Base-by-base conservation (phyloP, 2,888 invertebrate genomes). In the Apamea crenata region DNA sequence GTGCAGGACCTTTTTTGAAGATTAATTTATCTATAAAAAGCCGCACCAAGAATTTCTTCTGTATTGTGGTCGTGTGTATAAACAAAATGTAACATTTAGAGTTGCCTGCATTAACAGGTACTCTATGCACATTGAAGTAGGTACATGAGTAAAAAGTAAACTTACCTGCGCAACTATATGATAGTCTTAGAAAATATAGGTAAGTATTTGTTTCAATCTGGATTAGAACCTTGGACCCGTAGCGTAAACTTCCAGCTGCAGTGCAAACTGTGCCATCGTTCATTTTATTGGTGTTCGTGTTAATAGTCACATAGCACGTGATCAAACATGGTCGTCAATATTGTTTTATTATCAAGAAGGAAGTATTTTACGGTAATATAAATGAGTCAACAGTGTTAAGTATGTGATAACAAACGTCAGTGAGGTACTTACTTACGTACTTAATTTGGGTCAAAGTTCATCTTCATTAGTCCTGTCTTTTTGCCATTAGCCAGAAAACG, bases 1-100 rank as follows among this genome's bases (percentile, higher is more conserved):
- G 36, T 40, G 79, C 75, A 63, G 79, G 72, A 74, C 14, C 56
- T 32, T 16, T 21, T 73, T 50, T 40, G 10, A 36, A 25, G 5
- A 1, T 32, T 63, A 4, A 16, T 53, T 36, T 25, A 10, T 36
- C 36, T 36, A 7, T 44, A 21, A 40, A 32, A 7, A 65, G 2
- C n/a, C 40, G n/a, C 8, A 69, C 21, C 2, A 5, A 8, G 1
- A 12, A 32, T 40, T 16, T n/a, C 1, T 56, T 18, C 12, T 36
- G n/a, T 50, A 16, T 25, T 12, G 7, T 16, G 68, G 5, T 16
- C 7, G 12, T 25, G 25, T 32, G 8, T 69, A 47, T 32, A 50
- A 69, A 12, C 47, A 21, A 44, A 44, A 44, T n/a, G 6, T 44
- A 1, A 44, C 1, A 67, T 2, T 18, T 44, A 44, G 10, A 5